Conservation (phyloP, 2,888 invertebrate species). For the Tinea trinotella region DNA sequence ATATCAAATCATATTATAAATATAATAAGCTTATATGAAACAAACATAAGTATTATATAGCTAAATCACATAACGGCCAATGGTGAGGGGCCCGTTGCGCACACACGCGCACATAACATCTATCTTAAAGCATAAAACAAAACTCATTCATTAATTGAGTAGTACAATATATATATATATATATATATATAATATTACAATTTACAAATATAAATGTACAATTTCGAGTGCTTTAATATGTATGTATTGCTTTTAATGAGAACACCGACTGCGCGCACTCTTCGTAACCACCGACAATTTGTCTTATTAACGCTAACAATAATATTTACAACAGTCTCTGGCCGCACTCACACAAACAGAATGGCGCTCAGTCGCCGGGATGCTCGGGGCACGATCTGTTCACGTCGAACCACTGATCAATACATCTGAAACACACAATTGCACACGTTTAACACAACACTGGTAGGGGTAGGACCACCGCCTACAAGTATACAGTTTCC, state of each 20-base stretch:
- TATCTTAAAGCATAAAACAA: background rate
- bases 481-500: no score
- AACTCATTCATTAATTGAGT: background rate
- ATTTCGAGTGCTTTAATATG: no score
- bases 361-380: conserved; percentile 87
- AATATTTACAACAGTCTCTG: conserved; percentile 59
- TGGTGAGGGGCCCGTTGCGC: background rate
- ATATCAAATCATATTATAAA: conserved; percentile 59
- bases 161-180: background rate
- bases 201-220: background rate
- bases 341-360: conserved; percentile 22
- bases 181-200: background rate
- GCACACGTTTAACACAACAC: no score
- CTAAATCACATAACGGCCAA: background rate
- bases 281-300: background rate
- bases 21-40: conserved; percentile 20
- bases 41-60: background rate
- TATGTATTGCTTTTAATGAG: no score
- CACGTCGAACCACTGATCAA: conserved; percentile 99
- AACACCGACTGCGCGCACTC: background rate
- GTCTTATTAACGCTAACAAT: conserved; percentile 30
- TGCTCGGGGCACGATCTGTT: conserved; percentile 99
- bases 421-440: conserved; percentile 88
- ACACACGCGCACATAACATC: background rate
- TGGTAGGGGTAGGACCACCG: no score